Percentiles rank a stretch among this genome's conserved stretches.
Conservation (phyloP, 2,888 invertebrate species). For the Aethes cnicana region DNA sequence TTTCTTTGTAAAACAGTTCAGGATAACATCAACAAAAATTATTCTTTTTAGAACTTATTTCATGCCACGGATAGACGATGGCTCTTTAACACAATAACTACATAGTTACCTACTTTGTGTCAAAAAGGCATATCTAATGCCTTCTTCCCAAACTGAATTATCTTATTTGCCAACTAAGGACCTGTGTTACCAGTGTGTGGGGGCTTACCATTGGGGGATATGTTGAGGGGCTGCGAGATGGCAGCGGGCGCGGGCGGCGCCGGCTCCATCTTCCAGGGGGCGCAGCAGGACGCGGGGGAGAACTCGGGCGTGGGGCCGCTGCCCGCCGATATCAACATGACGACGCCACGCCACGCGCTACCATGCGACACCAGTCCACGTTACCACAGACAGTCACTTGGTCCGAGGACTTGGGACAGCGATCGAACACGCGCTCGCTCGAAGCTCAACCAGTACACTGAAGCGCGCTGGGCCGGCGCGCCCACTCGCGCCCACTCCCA, state of each 20-base stretch:
- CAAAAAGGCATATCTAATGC: too few species aligned
- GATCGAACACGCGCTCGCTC: constrained; percentile 74
- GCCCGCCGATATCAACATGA: constrained; percentile 86
- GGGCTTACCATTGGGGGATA: constrained; percentile 81
- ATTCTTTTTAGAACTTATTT: too few species aligned
- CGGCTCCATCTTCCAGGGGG: constrained; percentile 86
- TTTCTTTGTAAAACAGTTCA: too few species aligned
- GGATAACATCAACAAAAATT: too few species aligned
- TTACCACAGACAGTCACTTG: constrained; percentile 41
- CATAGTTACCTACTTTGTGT: too few species aligned
- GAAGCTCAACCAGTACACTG: constrained; percentile 82
- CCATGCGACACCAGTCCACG: constrained; percentile 57
- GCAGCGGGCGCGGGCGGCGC: constrained; percentile 79
- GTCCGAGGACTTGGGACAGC: constrained; percentile 46
- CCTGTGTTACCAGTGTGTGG: background rate
- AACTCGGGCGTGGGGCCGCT: constrained; percentile 82
- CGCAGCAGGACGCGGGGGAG: constrained; percentile 82
- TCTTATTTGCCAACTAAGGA: background rate
- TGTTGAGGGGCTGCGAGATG: constrained; percentile 77
- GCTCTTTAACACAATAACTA: too few species aligned
- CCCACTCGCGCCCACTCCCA: constrained; percentile 81
- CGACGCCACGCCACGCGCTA: constrained; percentile 58
- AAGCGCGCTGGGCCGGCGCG: constrained; percentile 81
- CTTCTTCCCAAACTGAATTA: too few species aligned
- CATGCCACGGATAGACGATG: too few species aligned